These are phyloP conservation scores for Heliconius ethilla DNA, from an alignment of 2,888 invertebrate genomes.

Conservation along the genomic window DNA sequence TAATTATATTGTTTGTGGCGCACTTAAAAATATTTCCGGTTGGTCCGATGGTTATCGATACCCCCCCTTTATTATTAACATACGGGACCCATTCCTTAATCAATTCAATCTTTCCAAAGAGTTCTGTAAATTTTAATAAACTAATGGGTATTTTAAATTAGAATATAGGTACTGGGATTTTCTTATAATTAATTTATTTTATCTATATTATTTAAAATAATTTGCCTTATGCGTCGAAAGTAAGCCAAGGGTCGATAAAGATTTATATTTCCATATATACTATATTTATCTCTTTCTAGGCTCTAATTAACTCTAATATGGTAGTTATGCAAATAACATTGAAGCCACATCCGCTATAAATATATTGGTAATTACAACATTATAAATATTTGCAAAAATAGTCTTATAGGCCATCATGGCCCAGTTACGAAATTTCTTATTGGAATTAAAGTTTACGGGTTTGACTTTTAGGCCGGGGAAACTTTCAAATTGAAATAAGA, in stretches of 20 bases:
- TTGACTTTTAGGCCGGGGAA: neutral
- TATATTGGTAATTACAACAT: neutral
- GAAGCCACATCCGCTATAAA: neutral
- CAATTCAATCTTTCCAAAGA: no score
- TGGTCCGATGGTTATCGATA: no score
- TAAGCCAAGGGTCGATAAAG: neutral
- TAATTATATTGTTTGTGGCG: neutral
- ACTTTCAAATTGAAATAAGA: neutral
- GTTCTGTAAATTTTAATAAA: no score
- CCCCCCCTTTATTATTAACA: no score
- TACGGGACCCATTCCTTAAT: no score
- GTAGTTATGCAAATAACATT: constrained; percentile 2
- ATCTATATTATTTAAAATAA: neutral
- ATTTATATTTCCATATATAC: constrained; percentile 7
- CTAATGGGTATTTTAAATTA: no score
- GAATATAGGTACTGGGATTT: no score
- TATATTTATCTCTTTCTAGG: neutral
- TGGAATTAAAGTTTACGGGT: neutral
- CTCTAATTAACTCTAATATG: neutral
- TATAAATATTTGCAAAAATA: neutral
- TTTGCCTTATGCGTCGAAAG: neutral
- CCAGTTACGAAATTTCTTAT: neutral
- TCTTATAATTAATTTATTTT: neutral
- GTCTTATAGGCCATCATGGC: neutral
- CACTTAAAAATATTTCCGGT: no score